Percentiles rank a stretch among this genome's conserved stretches.
These are phyloP conservation scores for Autographa pulchrina DNA, from an alignment of 2,888 invertebrate species.

Conservation along the genomic window DNA sequence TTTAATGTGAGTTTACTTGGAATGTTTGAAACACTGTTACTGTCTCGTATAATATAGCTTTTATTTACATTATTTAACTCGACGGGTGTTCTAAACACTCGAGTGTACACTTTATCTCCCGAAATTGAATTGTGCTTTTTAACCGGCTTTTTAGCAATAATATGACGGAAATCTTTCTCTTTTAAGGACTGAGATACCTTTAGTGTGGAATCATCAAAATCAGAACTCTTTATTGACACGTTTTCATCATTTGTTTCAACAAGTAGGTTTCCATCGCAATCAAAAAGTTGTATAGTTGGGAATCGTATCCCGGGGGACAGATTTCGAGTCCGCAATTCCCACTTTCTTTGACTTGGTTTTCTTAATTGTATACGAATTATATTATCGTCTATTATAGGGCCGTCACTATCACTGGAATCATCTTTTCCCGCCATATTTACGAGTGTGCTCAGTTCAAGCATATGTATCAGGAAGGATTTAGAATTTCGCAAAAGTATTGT, in stretches of 20 bases:
- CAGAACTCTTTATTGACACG: conserved; percentile 84
- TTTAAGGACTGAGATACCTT: conserved; percentile 78
- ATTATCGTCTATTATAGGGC: conserved; percentile 87
- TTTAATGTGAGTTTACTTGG: conserved; percentile 81
- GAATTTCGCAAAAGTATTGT: conserved; percentile 66
- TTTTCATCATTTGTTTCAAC: conserved; percentile 90
- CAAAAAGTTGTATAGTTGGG: conserved; percentile 91
- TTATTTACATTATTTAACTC: conserved; percentile 61
- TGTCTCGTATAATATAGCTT: conserved; percentile 72
- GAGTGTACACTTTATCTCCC: conserved; percentile 83
- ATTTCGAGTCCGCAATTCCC: conserved; percentile 91
- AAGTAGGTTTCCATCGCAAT: conserved; percentile 90
- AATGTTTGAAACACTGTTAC: conserved; percentile 81
- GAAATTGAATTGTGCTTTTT: conserved; percentile 84
- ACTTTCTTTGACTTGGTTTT: conserved; percentile 90
- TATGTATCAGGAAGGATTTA: conserved; percentile 60
- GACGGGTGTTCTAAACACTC: conserved; percentile 75
- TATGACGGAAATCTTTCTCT: conserved; percentile 81
- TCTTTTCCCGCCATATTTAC: conserved; percentile 78
- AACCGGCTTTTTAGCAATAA: conserved; percentile 74
- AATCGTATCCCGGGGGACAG: conserved; percentile 89
- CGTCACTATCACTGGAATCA: conserved; percentile 81
- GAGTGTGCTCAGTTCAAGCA: conserved; percentile 59
- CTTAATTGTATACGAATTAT: conserved; percentile 90
- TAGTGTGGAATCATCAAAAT: conserved; percentile 72